Conservation (phyloP, 2,797 vertebrate genomes). For the Acestrorhynchus altus region DNA sequence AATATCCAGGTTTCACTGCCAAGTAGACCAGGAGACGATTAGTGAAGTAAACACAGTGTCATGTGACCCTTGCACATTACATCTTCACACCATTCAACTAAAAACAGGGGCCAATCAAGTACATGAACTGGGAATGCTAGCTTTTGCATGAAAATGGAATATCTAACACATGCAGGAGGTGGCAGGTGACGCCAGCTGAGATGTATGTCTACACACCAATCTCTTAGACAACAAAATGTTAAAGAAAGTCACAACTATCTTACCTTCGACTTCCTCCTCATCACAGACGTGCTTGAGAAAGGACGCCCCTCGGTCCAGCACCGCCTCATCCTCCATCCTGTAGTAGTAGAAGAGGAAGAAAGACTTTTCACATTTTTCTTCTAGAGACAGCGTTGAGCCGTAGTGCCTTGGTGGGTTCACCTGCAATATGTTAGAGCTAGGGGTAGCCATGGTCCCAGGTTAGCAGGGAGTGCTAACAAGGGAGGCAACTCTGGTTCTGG, state of each 20-base stretch:
- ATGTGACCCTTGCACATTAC: conserved; percentile 57
- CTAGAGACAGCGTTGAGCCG: conserved; percentile 83
- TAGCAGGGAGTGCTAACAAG: conserved; percentile 35
- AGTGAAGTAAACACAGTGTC: conserved; percentile 66
- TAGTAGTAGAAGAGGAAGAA: conserved; percentile 99
- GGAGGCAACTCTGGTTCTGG: conserved; percentile 15
- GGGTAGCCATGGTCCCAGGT: conserved; percentile 43
- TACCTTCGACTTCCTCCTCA: conserved; percentile 96
- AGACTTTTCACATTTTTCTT: conserved; percentile 96
- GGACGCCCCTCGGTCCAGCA: conserved; percentile 95
- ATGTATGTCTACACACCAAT: not conserved
- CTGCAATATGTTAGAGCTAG: conserved; percentile 78
- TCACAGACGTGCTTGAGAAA: conserved; percentile 94
- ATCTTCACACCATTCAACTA: conserved; percentile 34
- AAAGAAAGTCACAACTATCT: conserved; percentile 61
- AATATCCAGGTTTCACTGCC: conserved; percentile 4
- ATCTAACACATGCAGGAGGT: not conserved
- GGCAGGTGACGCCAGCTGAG: not conserved
- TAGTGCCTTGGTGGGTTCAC: conserved; percentile 85
- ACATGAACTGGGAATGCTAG: not conserved
- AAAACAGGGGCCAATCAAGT: not conserved
- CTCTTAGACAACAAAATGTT: not conserved
- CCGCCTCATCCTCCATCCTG: conserved; percentile 99
- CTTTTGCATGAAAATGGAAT: not conserved
- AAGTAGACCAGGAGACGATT: conserved; percentile 53